A percentile compares a stretch with the other conserved stretches of the same genome.
Evolutionary conservation across 1,140 invertebrate genomes (phyloP).

Genomic region (Drosophila kikkawai): DNA sequence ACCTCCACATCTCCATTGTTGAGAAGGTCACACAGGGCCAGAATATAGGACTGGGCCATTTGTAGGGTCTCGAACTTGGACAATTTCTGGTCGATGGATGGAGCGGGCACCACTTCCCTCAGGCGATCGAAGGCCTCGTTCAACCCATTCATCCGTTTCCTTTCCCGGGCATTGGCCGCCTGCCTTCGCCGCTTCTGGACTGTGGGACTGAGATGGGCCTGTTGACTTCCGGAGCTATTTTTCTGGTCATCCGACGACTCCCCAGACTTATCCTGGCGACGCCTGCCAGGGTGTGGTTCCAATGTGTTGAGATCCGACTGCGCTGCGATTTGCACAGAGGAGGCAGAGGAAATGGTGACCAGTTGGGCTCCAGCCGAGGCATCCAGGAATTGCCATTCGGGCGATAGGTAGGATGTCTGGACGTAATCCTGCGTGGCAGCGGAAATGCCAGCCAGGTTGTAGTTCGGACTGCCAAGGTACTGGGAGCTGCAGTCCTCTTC

Average conservation of each 20-base stretch:
- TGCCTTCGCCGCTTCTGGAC: slow-evolving; percentile 88
- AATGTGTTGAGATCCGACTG: neutral
- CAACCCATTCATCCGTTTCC: slow-evolving; percentile 92
- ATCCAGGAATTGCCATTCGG: slow-evolving; percentile 68
- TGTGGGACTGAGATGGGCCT: slow-evolving; percentile 85
- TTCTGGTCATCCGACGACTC: slow-evolving; percentile 31
- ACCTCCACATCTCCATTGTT: slow-evolving; percentile 64
- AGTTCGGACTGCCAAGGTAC: slow-evolving; percentile 72
- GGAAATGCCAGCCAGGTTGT: slow-evolving; percentile 42
- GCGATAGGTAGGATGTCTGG: slow-evolving; percentile 43
- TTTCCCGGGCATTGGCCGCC: slow-evolving; percentile 92
- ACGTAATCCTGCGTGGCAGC: slow-evolving; percentile 35
- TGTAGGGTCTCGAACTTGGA: slow-evolving; percentile 95
- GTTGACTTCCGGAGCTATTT: slow-evolving; percentile 17
- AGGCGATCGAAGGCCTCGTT: slow-evolving; percentile 93
- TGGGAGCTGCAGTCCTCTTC: slow-evolving; percentile 73
- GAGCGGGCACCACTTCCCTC: slow-evolving; percentile 92
- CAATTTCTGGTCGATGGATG: slow-evolving; percentile 91
- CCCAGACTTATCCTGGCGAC: slow-evolving; percentile 1
- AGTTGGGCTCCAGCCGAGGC: neutral
- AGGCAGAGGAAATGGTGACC: neutral
- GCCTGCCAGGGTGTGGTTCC: neutral
- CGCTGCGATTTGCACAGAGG: neutral
- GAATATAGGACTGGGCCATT: slow-evolving; percentile 95
- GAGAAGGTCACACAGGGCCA: slow-evolving; percentile 89